phyloP scores from a whole-genome alignment of 1,140 invertebrate genomes.

The Mesaphorura yosii region DNA sequence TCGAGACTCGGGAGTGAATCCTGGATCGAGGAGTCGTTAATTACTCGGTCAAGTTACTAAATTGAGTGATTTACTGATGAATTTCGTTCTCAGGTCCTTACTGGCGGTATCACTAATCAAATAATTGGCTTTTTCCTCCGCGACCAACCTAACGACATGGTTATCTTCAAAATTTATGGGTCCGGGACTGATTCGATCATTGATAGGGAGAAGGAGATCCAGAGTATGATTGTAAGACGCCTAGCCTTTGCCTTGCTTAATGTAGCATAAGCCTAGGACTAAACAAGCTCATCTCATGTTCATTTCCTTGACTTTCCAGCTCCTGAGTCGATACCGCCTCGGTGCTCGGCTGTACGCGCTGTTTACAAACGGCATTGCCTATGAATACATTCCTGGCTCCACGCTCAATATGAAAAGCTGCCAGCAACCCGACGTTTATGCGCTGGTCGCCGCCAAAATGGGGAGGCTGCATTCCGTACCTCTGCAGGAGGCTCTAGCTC shows the following conservation, averaged over 20 bases:
- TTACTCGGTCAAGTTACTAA: too few species aligned
- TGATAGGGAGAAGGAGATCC: slow-evolving; percentile 69
- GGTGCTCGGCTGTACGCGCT: slow-evolving; percentile 77
- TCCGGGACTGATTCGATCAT: slow-evolving; percentile 86
- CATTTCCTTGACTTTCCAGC: slow-evolving; percentile 42
- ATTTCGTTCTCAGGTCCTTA: slow-evolving; percentile 58
- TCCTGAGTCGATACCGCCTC: slow-evolving; percentile 59
- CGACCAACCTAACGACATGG: slow-evolving; percentile 51
- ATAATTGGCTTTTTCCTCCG: slow-evolving; percentile 62
- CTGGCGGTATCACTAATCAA: slow-evolving; percentile 91
- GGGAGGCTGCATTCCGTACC: slow-evolving; percentile 56
- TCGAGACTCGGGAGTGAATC: too few species aligned
- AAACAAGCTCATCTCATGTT: too few species aligned
- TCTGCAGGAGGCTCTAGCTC: slow-evolving; percentile 34
- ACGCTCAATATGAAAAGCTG: slow-evolving; percentile 61
- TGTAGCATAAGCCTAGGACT: too few species aligned
- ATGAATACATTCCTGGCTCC: slow-evolving; percentile 77
- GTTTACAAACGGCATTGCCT: slow-evolving; percentile 88
- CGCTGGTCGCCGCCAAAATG: slow-evolving; percentile 62
- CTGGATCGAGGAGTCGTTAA: too few species aligned
- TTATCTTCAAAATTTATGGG: slow-evolving; percentile 84
- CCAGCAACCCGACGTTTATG: slow-evolving; percentile 54
- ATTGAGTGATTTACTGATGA: too few species aligned
- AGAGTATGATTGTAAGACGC: slow-evolving; percentile 52
- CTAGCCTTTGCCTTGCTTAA: too few species aligned